Evolutionary conservation across 2,113 vertebrate species (phyloP).

Genomic region (Ginglymostoma cirratum): DNA sequence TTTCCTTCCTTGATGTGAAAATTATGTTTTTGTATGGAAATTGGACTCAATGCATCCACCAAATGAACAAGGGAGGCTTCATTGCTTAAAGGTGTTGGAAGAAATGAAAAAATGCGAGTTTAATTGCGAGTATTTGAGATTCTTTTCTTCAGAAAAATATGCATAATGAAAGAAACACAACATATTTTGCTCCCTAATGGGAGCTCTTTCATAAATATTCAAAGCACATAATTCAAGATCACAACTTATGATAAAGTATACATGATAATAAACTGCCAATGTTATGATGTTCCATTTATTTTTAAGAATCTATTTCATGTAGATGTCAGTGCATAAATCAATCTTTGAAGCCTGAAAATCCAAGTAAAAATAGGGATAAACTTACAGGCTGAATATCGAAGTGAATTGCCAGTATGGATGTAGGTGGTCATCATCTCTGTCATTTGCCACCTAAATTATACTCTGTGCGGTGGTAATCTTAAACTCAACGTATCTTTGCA

Average conservation of each 20-base stretch:
- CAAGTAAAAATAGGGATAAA: not conserved
- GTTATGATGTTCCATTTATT: not conserved
- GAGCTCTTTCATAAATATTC: not conserved
- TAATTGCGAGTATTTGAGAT: not conserved
- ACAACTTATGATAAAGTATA: not conserved
- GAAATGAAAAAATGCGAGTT: constrained; percentile 9
- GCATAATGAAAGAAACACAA: not conserved
- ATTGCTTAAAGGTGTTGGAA: constrained; percentile 56
- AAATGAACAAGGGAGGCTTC: constrained; percentile 70
- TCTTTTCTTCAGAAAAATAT: constrained; percentile 18
- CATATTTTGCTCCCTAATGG: not conserved
- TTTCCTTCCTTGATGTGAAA: constrained; percentile 37
- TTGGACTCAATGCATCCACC: constrained; percentile 66
- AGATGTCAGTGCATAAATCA: not conserved
- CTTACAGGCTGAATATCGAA: not conserved
- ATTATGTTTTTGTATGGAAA: constrained; percentile 43
- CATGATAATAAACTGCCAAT: not conserved
- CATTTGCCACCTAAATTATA: not conserved
- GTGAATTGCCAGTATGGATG: not conserved
- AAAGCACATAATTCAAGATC: not conserved
- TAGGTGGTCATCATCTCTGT: not conserved
- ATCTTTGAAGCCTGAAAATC: not conserved
- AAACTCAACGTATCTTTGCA: not conserved
- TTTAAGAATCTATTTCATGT: not conserved
- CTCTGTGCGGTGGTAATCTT: not conserved